Conservation (phyloP, 2,113 vertebrate genomes). For the Eolophus roseicapilla region DNA sequence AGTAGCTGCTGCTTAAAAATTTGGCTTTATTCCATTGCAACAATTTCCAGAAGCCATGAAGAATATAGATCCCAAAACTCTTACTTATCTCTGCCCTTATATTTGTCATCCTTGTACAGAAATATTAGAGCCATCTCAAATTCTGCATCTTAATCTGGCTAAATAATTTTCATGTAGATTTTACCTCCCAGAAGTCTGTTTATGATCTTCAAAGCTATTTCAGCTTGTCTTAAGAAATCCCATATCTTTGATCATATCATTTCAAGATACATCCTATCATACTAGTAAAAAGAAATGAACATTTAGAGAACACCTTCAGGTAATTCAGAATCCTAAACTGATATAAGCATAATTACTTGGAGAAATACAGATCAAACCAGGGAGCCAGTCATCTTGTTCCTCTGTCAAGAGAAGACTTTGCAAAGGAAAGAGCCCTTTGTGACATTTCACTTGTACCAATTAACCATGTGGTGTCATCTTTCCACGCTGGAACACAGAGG, state of each 20-base stretch:
- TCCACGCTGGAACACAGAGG: neutral
- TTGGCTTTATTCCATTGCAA: neutral
- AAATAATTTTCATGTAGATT: conserved; percentile 18
- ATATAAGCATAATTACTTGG: neutral
- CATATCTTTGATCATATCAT: neutral
- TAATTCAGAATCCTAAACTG: conserved; percentile 19
- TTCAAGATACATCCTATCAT: neutral
- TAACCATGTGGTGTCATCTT: neutral
- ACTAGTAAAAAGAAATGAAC: neutral
- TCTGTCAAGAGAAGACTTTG: neutral
- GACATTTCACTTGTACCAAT: neutral
- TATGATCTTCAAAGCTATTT: conserved; percentile 17
- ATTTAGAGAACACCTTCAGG: neutral
- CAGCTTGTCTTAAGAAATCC: neutral
- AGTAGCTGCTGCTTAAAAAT: neutral
- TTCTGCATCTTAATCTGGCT: conserved; percentile 9
- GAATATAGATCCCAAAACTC: neutral
- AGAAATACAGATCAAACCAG: neutral
- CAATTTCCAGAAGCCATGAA: neutral
- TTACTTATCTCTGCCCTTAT: neutral
- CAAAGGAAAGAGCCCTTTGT: neutral
- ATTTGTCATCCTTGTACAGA: conserved; percentile 5
- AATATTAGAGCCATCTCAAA: neutral
- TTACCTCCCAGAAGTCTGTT: neutral
- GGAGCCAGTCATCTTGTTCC: neutral